Evolutionary conservation across 2,113 vertebrate species (phyloP), one percentile per base, ranked within the genome.

Genomic region (Herpetotheres cachinnans): DNA sequence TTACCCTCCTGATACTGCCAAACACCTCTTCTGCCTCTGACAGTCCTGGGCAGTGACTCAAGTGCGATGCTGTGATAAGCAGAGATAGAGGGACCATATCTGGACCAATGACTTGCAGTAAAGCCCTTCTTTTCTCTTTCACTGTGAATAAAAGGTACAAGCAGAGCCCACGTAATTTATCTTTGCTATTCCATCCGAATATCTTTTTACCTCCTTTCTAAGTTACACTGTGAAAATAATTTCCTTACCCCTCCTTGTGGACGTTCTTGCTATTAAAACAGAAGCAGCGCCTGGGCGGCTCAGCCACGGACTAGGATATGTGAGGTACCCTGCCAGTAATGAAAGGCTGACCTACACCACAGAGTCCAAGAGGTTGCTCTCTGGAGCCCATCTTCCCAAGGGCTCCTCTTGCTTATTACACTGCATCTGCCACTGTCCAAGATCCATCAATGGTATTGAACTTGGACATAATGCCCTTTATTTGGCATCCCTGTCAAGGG

Each of bases 401-500:
- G 32, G 22, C 11, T 93, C 16, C 30, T 70, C 55, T 26, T 62
- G 50, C 13, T 58, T 32, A 6, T 24, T 42, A 32, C 17, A 3
- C 30, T 36, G n/a, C 25, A 20, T 16, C 36, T 84, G 40, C 6
- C 2, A 0, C 59, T 36, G 5, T 6, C 20, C 30, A 25, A 34
- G n/a, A 30, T 7, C 32, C 38, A 24, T 24, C 26, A 40, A 2
- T 0, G 3, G 2, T 7, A 4, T 0, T 25, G 42, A 79, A n/a
- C 42, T n/a, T 36, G 72, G 34, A 44, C 38, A 36, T 1, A 29
- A 24, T 20, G 18, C 6, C 11, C 36, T 77, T 83, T 20, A 24
- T 9, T 54, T 1, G 2, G n/a, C 38, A 42, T 12, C 3, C 10
- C 4, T 16, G 34, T 72, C 11, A 13, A 67, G 42, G 17, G 25